These are phyloP conservation scores for Thera britannica DNA, from an alignment of 2,888 invertebrate species.

Conservation along the genomic window DNA sequence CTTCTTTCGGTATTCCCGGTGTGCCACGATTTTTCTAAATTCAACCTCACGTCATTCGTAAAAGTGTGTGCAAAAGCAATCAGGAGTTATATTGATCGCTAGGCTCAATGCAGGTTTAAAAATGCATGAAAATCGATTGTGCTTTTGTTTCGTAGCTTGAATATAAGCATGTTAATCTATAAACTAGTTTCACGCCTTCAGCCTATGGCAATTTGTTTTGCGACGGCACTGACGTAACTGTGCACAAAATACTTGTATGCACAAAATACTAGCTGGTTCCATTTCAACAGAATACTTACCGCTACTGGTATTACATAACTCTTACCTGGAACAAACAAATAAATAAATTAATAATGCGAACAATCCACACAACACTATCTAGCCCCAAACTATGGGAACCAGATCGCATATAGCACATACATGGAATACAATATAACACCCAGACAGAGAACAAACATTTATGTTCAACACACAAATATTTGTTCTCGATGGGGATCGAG, in stretches of 20 bases:
- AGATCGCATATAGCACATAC: no score
- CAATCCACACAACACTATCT: no score
- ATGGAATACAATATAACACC: no score
- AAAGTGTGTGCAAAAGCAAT: constrained; percentile 16
- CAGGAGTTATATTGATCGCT: constrained; percentile 16
- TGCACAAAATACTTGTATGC: constrained; percentile 19
- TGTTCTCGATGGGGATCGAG: no score
- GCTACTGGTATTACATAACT: constrained; percentile 56
- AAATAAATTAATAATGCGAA: no score
- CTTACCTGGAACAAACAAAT: constrained; percentile 58
- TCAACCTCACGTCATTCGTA: constrained; percentile 8
- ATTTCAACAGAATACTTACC: constrained; percentile 50
- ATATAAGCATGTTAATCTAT: constrained; percentile 22
- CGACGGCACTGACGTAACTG: constrained; percentile 28
- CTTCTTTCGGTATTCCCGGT: no score
- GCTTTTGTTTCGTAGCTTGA: constrained; percentile 19
- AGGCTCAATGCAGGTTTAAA: constrained; percentile 16
- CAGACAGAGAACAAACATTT: no score
- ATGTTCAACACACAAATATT: no score
- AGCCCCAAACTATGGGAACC: no score
- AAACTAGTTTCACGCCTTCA: constrained; percentile 30
- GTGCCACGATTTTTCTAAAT: neutral
- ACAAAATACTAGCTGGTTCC: constrained; percentile 12
- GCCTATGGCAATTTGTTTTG: constrained; percentile 24
- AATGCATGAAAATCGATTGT: constrained; percentile 22